A percentile compares a stretch with the other conserved stretches of the same genome.
Conservation (phyloP, 1,140 invertebrate genomes). For the Oscheius sp. region DNA sequence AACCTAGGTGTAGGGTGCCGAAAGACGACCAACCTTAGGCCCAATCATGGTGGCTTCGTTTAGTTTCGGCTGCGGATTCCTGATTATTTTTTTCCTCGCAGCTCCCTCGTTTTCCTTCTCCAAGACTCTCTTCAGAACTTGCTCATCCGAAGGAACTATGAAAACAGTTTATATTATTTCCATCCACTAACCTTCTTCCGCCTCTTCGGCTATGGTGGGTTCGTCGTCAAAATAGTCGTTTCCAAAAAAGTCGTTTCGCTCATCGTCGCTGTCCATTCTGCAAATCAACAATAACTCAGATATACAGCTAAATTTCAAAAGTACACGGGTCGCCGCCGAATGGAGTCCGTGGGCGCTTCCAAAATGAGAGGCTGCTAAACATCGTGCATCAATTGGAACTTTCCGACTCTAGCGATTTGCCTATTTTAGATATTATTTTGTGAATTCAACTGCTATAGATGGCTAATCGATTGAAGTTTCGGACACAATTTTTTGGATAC, state of each 20-base stretch:
- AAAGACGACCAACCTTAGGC: background rate
- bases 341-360: no score
- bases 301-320: no score
- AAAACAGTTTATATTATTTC: background rate
- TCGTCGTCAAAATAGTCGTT: background rate
- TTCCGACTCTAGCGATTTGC: no score
- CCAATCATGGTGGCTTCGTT: background rate
- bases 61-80: background rate
- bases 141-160: background rate
- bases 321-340: no score
- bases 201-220: background rate
- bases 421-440: no score
- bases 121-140: background rate
- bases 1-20: background rate
- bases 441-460: no score
- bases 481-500: no score
- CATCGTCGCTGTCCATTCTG: constrained; percentile 2
- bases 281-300: no score
- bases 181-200: background rate
- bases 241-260: background rate
- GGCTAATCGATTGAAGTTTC: no score
- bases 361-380: no score
- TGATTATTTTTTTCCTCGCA: background rate
- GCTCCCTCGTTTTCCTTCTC: background rate
- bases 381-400: no score